Base-by-base conservation (phyloP, 2,888 invertebrate genomes). In the Synergus laeviventris region DNA sequence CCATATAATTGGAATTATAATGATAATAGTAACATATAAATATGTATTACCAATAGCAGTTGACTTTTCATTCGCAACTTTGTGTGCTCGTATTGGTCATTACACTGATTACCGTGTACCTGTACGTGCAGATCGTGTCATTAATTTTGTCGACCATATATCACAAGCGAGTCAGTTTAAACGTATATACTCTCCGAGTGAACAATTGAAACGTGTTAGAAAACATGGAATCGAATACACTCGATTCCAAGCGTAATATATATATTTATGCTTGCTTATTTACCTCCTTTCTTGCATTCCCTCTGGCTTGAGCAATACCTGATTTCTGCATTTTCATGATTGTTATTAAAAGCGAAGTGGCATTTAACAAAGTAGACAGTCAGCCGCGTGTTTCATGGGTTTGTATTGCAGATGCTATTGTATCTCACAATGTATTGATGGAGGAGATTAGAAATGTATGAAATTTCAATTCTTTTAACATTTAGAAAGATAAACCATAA, bases 161-260 rank as follows among this genome's bases (percentile, higher is more conserved):
- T 49, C 49, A 70, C 70, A 9, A 8, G 31, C 8, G 16, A 45
- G n/a, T 70, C 24, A 49, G 31, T 70, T 70, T n/a, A 56, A 56
- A 45, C 24, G 18, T 66, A 49, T 49, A 70, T 49, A 49, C 45
- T 16, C 18, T 42, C 16, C 16, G 2, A 70, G 24, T 49, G n/a
- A 70, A 70, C 70, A 70, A 70, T 70, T 49, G 70, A 70, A 49
- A 49, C 70, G 70, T 70, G 49, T 70, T 70, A 36, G 70, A 70
- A 70, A 70, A 70, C 70, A 70, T 70, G 31, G n/a, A 49, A 70
- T 70, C 45, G n/a, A 49, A n/a, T 49, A 39, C n/a, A n/a, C n/a
- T n/a, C n/a, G n/a, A n/a, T n/a, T n/a, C n/a, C n/a, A n/a, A n/a
- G n/a, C n/a, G n/a, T n/a, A n/a, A n/a, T 62, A 62, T 14, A 39